phyloP scores from a whole-genome alignment of 2,888 invertebrate species.

The Melanotus villosus region DNA sequence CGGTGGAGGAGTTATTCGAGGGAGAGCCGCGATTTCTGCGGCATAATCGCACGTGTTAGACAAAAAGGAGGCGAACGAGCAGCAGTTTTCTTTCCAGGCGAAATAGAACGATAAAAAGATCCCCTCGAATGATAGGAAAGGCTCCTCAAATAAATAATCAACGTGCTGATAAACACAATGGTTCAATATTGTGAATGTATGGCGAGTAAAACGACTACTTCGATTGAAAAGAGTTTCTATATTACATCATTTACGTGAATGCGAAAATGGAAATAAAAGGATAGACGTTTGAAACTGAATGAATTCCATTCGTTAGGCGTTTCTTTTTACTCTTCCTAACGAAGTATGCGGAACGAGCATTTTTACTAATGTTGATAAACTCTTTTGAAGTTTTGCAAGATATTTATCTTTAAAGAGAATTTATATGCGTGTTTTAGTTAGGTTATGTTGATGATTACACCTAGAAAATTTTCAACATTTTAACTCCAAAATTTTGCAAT shows the following conservation, averaged over 20 bases:
- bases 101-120: conserved; percentile 47
- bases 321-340: conserved; percentile 29
- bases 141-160: conserved; percentile 52
- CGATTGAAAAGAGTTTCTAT: conserved; percentile 43
- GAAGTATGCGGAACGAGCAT: conserved; percentile 27
- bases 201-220: conserved; percentile 41
- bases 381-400: too few relatives aligned
- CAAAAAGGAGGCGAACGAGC: conserved; percentile 33
- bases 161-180: conserved; percentile 49
- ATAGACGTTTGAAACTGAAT: conserved; percentile 34
- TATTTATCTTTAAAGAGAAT: too few relatives aligned
- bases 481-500: too few relatives aligned
- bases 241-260: conserved; percentile 39
- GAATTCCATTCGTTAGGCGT: conserved; percentile 36
- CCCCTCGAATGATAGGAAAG: conserved; percentile 46
- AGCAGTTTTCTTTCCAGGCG: conserved; percentile 38
- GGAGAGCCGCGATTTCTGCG: conserved; percentile 14
- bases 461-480: too few relatives aligned
- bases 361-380: conserved; percentile 34
- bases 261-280: conserved; percentile 41
- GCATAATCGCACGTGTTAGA: conserved; percentile 32
- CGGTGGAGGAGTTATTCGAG: conserved; percentile 34
- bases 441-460: too few relatives aligned
- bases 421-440: too few relatives aligned
- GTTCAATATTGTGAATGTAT: conserved; percentile 43